Conservation (phyloP, 2,113 vertebrate species). For the Pollimyrus isidori region DNA sequence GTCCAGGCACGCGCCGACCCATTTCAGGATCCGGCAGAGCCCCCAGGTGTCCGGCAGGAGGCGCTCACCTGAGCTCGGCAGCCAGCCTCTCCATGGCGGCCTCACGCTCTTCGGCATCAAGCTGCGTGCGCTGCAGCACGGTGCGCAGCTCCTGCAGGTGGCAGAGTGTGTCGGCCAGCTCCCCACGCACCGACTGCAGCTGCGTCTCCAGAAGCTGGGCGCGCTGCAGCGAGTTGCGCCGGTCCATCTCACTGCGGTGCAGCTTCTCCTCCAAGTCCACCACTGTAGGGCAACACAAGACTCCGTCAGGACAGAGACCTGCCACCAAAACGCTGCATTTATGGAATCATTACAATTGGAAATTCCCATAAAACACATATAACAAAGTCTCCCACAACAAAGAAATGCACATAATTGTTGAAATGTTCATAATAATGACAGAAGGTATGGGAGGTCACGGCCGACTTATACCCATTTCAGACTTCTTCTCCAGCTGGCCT, state of each 20-base stretch:
- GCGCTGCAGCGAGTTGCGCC: slow-evolving; percentile 73
- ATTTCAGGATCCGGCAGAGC: background rate
- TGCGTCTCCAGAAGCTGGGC: slow-evolving; percentile 72
- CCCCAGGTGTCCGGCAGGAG: background rate
- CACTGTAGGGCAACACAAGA: slow-evolving; percentile 48
- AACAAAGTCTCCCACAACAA: background rate
- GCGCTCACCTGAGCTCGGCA: slow-evolving; percentile 70
- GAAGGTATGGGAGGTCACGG: background rate
- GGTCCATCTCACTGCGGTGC: slow-evolving; percentile 65
- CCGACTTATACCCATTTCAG: slow-evolving; percentile 47
- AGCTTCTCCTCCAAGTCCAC: slow-evolving; percentile 78
- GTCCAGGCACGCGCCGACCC: background rate
- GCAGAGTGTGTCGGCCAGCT: slow-evolving; percentile 68
- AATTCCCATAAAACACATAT: background rate
- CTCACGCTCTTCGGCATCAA: slow-evolving; percentile 77
- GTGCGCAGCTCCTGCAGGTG: slow-evolving; percentile 77
- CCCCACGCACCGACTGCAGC: slow-evolving; percentile 70
- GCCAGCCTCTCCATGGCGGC: slow-evolving; percentile 70
- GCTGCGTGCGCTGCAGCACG: slow-evolving; percentile 70
- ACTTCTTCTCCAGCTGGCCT: slow-evolving; percentile 71
- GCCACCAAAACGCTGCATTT: background rate
- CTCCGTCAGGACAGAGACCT: background rate
- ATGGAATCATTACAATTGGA: background rate
- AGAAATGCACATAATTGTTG: background rate
- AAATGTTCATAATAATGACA: background rate